These are phyloP conservation scores for Cyclopterus lumpus DNA, from an alignment of 2,797 vertebrate species.

Conservation along the genomic window DNA sequence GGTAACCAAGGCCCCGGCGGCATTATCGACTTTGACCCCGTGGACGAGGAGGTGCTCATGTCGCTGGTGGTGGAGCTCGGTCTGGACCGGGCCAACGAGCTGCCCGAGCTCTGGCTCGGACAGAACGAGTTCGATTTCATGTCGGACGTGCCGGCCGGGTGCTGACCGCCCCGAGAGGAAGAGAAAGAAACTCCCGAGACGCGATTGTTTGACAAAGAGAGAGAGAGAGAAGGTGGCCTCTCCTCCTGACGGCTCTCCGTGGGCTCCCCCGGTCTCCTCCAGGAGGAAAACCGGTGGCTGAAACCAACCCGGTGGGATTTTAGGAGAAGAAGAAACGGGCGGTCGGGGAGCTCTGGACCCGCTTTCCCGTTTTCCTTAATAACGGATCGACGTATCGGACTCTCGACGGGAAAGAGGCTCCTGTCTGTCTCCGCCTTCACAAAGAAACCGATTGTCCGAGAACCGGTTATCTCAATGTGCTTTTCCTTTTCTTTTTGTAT, in stretches of 20 bases:
- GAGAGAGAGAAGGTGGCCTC: conserved; percentile 26
- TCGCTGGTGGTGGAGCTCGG: conserved; percentile 89
- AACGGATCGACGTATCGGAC: too few relatives aligned
- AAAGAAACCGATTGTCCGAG: conserved; percentile 68
- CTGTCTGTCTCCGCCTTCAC: conserved; percentile 48
- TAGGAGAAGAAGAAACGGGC: too few relatives aligned
- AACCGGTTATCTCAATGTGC: conserved; percentile 64
- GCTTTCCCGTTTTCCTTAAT: too few relatives aligned
- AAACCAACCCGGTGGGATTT: not conserved
- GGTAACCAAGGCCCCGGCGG: conserved; percentile 67
- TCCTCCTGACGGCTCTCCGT: not conserved
- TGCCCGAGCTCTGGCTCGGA: conserved; percentile 90
- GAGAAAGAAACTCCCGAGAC: not conserved
- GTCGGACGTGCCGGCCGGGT: conserved; percentile 83
- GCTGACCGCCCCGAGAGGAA: conserved; percentile 60
- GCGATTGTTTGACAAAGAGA: conserved; percentile 20
- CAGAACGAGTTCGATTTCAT: conserved; percentile 91
- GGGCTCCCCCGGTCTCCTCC: too few relatives aligned
- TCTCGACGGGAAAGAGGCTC: conserved; percentile 52
- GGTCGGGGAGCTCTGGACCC: too few relatives aligned
- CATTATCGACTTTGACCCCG: conserved; percentile 85
- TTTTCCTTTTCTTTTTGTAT: conserved; percentile 20
- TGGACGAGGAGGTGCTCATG: conserved; percentile 89
- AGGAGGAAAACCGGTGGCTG: conserved; percentile 21
- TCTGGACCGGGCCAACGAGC: conserved; percentile 87